phyloP scores from a whole-genome alignment of 2,797 vertebrate genomes.

The Oceanodroma leucorhoa region DNA sequence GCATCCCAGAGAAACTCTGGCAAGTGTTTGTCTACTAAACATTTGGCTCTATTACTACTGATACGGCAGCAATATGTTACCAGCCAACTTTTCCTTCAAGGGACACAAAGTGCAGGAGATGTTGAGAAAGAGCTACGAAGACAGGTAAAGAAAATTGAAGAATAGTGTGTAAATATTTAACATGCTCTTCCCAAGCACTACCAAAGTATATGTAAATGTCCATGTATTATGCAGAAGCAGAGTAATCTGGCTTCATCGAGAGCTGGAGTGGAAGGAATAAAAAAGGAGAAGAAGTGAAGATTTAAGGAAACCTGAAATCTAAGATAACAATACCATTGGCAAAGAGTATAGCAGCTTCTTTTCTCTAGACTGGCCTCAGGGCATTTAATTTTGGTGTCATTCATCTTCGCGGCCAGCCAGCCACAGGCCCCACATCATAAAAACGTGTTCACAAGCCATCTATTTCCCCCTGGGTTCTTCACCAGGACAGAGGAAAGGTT shows the following conservation, averaged over 20 bases:
- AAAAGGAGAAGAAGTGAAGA: background rate
- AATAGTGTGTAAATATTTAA: background rate
- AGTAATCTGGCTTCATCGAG: background rate
- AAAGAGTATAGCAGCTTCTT: background rate
- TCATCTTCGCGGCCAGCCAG: background rate
- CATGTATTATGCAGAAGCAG: background rate
- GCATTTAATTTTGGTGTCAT: background rate
- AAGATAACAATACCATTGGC: background rate
- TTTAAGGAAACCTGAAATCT: background rate
- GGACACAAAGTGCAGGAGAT: background rate
- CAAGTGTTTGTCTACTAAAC: background rate
- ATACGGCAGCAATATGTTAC: background rate
- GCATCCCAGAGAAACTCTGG: background rate
- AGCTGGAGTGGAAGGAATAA: background rate
- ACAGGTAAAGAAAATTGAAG: background rate
- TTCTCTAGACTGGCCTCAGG: background rate
- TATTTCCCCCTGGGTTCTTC: background rate
- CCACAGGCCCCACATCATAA: background rate
- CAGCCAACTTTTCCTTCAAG: background rate
- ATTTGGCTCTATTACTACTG: background rate
- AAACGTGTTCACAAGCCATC: background rate
- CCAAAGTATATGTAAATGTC: background rate
- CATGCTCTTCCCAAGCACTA: background rate
- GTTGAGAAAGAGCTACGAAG: background rate
- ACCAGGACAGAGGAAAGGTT: slow-evolving; percentile 13